A percentile compares a stretch with the other conserved stretches of the same genome.
Evolutionary conservation across 2,113 vertebrate genomes (phyloP).

Genomic region (Arizona elegans): DNA sequence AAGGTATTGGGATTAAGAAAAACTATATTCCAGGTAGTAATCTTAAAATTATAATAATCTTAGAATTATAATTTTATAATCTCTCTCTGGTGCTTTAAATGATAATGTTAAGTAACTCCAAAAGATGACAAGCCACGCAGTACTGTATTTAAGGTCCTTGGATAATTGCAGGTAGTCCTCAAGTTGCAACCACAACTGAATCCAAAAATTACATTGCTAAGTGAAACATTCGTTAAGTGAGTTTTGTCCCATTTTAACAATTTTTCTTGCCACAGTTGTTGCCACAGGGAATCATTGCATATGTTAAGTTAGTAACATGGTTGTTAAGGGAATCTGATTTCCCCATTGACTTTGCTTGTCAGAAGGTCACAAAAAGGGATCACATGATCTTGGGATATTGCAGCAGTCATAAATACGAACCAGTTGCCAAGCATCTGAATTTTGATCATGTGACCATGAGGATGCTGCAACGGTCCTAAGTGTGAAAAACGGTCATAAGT

Average conservation of each 20-base stretch:
- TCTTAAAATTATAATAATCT: not conserved
- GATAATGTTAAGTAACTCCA: not conserved
- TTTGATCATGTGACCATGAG: not conserved
- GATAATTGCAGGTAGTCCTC: not conserved
- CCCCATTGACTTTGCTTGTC: not conserved
- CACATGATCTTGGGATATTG: not conserved
- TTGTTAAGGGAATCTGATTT: not conserved
- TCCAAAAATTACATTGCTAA: not conserved
- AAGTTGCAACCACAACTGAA: not conserved
- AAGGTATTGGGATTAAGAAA: not conserved
- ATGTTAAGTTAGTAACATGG: not conserved
- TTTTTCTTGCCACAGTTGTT: not conserved
- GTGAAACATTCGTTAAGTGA: not conserved
- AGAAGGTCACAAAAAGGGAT: not conserved
- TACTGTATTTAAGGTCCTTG: not conserved
- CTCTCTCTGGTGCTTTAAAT: not conserved
- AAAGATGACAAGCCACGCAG: not conserved
- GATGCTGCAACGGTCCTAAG: not conserved
- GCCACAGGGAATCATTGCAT: not conserved
- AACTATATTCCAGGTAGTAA: not conserved
- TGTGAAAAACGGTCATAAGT: not conserved
- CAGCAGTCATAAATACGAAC: not conserved
- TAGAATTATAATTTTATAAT: not conserved
- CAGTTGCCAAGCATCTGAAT: not conserved
- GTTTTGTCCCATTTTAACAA: not conserved